Evolutionary conservation across 2,888 invertebrate species (phyloP), one percentile per base, ranked within the genome.

Genomic region (Pediacus dermestoides): DNA sequence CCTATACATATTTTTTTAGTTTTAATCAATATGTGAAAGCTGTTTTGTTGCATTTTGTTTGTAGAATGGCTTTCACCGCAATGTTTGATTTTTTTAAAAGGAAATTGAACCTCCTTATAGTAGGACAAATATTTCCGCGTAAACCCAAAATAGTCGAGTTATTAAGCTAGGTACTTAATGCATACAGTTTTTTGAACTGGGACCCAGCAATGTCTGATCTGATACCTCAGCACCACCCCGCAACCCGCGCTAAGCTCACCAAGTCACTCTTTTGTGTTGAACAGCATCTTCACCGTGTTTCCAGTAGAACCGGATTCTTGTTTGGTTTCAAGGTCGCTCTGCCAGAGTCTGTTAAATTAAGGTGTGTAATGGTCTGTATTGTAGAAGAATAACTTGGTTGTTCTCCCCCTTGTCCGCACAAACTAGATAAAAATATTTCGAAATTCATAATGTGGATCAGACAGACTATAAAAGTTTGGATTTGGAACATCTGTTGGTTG

Each of bases 261-360:
- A 44, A 34, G 44, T 43, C 32, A 39, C 48, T 47, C 43, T 46
- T 45, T 49, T 48, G 44, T 46, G 41, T 43, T 42, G 10, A 45
- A 48, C 53, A 53, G 53, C 57, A 53, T 57, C 59, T 50, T 53
- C 48, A 43, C 44, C 49, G 50, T 55, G 53, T 55, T 55, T 61
- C 64, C 58, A 57, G 63, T 58, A 58, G 61, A 61, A 67, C 67
- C 63, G 65, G 66, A 65, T 67, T 67, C 64, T 59, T 62, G 56
- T 60, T 55, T 46, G 39, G 30, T 25, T 57, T 55, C 64, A 65
- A 65, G 66, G 66, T 61, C 63, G 58, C 44, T 42, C 13, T 28
- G 4, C 10, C 23, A 23, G 50, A 52, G 49, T 46, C 40, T 55
- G 39, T 50, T 50, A 53, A 57, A 55, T 55, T 52, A 51, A 56